Evolutionary conservation across 2,113 vertebrate species (phyloP), one percentile per base, ranked within the genome.

Genomic region (Catharus fuscescens): DNA sequence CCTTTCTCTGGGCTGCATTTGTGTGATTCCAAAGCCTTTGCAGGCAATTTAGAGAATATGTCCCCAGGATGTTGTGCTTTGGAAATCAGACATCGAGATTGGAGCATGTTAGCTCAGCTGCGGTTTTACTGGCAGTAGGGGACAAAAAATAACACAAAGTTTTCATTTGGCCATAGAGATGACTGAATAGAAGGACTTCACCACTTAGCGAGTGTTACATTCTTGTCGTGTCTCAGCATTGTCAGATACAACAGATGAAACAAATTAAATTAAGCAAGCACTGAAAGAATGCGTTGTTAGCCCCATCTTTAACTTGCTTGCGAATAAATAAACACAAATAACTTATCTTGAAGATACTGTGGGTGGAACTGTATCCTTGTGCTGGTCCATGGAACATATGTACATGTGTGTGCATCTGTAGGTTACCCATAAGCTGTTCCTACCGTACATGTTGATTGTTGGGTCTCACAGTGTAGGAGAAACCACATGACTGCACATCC

Each of bases 71-170:
- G 78, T 48, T 71, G 38, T 79, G 44, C 80, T 93, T 83, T 90
- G 76, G 65, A 86, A 93, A 92, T 60, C 29, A 53, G 67, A 56
- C 85, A 8, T 14, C 44, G 60, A 28, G 82, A 54, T 15, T 71
- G 92, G 79, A 84, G 52, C 6, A 8, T 53, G 56, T 88, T 90
- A 88, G 82, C 71, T 95, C 79, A 96, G 93, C 92, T 92, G 92
- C 5, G 1, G 64, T 86, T 95, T 93, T 92, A 92, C 47, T 92
- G 42, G 85, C 80, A 80, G n/a, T 74, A 20, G 53, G 62, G 82
- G 82, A 77, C 19, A 12, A 67, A 56, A 94, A 95, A 59, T 88
- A 91, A 73, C 71, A 81, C 31, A 34, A 60, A 88, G 67, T 90
- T 93, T 92, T 96, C 18, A 42, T 91, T 79, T 93, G 79, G 72